Conservation (phyloP, 2,113 vertebrate species). For the Toxotes jaculatrix region DNA sequence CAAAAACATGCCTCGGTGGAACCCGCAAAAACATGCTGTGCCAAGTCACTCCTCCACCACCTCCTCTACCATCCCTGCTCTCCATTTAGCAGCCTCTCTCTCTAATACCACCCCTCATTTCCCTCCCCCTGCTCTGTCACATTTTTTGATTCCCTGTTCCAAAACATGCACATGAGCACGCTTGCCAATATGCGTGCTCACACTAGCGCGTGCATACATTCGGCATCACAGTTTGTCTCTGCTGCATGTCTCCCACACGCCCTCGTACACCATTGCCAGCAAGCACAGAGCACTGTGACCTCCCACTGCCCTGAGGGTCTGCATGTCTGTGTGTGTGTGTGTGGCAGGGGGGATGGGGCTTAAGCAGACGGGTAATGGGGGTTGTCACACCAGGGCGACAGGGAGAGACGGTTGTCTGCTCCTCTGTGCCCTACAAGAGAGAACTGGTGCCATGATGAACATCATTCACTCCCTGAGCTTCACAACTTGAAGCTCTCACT, state of each 20-base stretch:
- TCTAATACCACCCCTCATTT: conserved; percentile 23
- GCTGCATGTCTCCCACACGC: conserved; percentile 70
- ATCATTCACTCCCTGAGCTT: conserved; percentile 47
- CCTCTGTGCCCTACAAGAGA: conserved; percentile 61
- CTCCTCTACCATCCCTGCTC: conserved; percentile 18
- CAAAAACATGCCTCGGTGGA: conserved; percentile 66
- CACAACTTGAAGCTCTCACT: conserved; percentile 11
- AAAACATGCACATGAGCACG: conserved; percentile 69
- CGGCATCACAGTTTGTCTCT: conserved; percentile 59
- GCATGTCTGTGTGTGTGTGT: conserved; percentile 45
- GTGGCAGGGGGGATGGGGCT: conserved; percentile 59
- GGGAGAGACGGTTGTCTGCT: conserved; percentile 71
- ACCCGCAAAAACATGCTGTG: conserved; percentile 49
- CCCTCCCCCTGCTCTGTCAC: conserved; percentile 46
- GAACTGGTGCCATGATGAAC: conserved; percentile 65
- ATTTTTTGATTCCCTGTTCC: conserved; percentile 62
- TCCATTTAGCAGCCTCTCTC: conserved; percentile 32
- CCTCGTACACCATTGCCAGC: conserved; percentile 63
- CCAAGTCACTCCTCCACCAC: conserved; percentile 62
- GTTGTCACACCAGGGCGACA: conserved; percentile 82
- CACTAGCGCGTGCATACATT: conserved; percentile 55
- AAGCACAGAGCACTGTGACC: conserved; percentile 72
- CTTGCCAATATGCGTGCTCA: conserved; percentile 68
- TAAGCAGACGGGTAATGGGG: conserved; percentile 83
- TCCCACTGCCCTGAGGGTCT: conserved; percentile 68